A percentile compares a stretch with the other conserved stretches of the same genome.
Conservation (phyloP, 2,113 vertebrate species). For the Dipodomys merriami region DNA sequence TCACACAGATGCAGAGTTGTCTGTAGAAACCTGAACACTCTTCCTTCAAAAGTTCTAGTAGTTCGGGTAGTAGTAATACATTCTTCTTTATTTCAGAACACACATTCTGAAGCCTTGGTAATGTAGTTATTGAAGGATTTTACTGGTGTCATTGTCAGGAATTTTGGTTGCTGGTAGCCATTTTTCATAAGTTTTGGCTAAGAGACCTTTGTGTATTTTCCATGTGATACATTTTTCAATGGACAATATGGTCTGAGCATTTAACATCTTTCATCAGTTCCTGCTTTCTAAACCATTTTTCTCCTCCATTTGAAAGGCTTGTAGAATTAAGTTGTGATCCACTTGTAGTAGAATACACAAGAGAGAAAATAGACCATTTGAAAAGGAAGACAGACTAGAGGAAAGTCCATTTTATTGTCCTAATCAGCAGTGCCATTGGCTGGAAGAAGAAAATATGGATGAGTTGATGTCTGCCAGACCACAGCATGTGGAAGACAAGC, state of each 20-base stretch:
- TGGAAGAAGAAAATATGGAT: slow-evolving; percentile 43
- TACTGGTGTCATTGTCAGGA: background rate
- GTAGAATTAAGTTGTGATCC: slow-evolving; percentile 7
- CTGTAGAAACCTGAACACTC: background rate
- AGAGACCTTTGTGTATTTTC: slow-evolving; percentile 28
- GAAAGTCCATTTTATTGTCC: slow-evolving; percentile 54
- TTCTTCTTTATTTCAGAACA: background rate
- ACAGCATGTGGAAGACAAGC: slow-evolving; percentile 56
- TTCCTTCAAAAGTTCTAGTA: background rate
- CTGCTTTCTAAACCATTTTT: slow-evolving; percentile 42
- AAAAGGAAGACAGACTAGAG: slow-evolving; percentile 38
- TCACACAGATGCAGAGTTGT: background rate
- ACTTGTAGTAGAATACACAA: slow-evolving; percentile 21
- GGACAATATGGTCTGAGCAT: background rate
- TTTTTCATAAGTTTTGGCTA: slow-evolving; percentile 39
- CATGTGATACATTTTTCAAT: background rate
- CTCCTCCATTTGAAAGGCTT: slow-evolving; percentile 7
- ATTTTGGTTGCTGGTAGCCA: slow-evolving; percentile 7
- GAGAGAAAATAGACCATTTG: slow-evolving; percentile 33
- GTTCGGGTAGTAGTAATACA: no score
- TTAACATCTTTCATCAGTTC: slow-evolving; percentile 30
- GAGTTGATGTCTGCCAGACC: slow-evolving; percentile 57
- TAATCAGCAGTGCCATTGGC: slow-evolving; percentile 23
- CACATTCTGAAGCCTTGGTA: background rate
- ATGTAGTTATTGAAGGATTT: background rate